A percentile compares a stretch with the other conserved stretches of the same genome.
These are phyloP conservation scores for Menidia menidia DNA, from an alignment of 2,797 vertebrate genomes.

Conservation along the genomic window DNA sequence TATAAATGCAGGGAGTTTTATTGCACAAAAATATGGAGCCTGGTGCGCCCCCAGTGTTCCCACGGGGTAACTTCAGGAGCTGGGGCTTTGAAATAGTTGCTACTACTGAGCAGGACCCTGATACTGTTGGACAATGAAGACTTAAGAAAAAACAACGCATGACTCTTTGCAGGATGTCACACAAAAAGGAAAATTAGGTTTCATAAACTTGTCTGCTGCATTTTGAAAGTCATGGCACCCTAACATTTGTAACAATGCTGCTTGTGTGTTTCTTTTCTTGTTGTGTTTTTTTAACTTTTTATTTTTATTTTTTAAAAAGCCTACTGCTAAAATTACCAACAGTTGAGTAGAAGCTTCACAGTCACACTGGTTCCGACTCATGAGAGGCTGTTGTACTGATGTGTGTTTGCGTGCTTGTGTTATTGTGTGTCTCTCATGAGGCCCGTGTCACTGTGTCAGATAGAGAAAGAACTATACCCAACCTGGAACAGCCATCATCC, in stretches of 20 bases:
- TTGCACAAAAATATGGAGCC: slow-evolving; percentile 87
- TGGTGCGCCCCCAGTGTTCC: slow-evolving; percentile 85
- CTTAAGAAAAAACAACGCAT: slow-evolving; percentile 66
- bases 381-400: slow-evolving; percentile 60
- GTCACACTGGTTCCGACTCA: slow-evolving; percentile 71
- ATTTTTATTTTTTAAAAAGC: slow-evolving; percentile 55
- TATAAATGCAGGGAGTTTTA: slow-evolving; percentile 88
- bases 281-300: slow-evolving; percentile 56
- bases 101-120: slow-evolving; percentile 89
- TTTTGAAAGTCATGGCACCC: slow-evolving; percentile 86
- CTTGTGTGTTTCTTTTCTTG: slow-evolving; percentile 81
- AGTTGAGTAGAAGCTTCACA: slow-evolving; percentile 74
- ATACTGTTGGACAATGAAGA: slow-evolving; percentile 81
- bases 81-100: slow-evolving; percentile 86
- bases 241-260: slow-evolving; percentile 89
- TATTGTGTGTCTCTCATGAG: slow-evolving; percentile 58
- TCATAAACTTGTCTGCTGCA: slow-evolving; percentile 75
- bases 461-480: slow-evolving; percentile 59
- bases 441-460: slow-evolving; percentile 45
- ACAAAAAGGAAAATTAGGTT: slow-evolving; percentile 66
- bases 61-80: slow-evolving; percentile 83
- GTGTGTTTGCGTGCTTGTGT: slow-evolving; percentile 24
- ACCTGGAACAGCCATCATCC: slow-evolving; percentile 66
- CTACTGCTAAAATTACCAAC: slow-evolving; percentile 81
- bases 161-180: slow-evolving; percentile 77